Evolutionary conservation across 2,888 invertebrate species (phyloP).

Genomic region (Apoderus coryli): DNA sequence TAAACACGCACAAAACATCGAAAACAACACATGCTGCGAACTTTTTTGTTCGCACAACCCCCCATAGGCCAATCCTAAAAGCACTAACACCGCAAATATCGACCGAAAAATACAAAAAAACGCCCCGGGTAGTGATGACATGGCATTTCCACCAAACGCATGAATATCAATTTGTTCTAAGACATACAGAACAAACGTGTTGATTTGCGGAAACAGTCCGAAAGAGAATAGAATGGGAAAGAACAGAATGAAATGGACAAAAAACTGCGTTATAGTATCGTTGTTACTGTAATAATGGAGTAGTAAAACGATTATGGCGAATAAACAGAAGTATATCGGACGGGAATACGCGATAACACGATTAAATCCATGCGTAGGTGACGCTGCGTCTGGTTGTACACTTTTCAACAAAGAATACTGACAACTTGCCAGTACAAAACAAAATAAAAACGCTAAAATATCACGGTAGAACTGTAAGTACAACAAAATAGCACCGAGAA

Average conservation of each 20-base stretch:
- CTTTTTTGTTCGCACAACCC: slow-evolving; percentile 70
- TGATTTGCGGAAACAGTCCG: slow-evolving; percentile 92
- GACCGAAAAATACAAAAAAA: slow-evolving; percentile 73
- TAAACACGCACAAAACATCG: slow-evolving; percentile 82
- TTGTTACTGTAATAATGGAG: slow-evolving; percentile 31
- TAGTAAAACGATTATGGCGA: slow-evolving; percentile 37
- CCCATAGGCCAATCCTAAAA: slow-evolving; percentile 81
- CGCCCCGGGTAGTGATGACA: slow-evolving; percentile 69
- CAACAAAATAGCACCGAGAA: slow-evolving; percentile 71
- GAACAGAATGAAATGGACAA: slow-evolving; percentile 68
- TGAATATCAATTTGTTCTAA: slow-evolving; percentile 91
- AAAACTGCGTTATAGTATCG: slow-evolving; percentile 49
- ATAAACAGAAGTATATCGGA: slow-evolving; percentile 85
- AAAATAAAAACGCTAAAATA: slow-evolving; percentile 85
- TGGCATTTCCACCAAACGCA: slow-evolving; percentile 77
- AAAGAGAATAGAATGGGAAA: slow-evolving; percentile 91
- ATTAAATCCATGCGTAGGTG: slow-evolving; percentile 96
- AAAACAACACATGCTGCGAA: slow-evolving; percentile 84
- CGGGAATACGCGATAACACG: slow-evolving; percentile 86
- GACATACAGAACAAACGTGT: slow-evolving; percentile 92
- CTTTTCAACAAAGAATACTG: slow-evolving; percentile 95
- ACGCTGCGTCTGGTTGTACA: slow-evolving; percentile 97
- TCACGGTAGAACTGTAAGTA: slow-evolving; percentile 81
- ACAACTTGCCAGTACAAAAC: slow-evolving; percentile 94
- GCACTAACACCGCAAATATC: slow-evolving; percentile 56